phyloP scores from a whole-genome alignment of 2,888 invertebrate genomes.

The Nomada fucata region DNA sequence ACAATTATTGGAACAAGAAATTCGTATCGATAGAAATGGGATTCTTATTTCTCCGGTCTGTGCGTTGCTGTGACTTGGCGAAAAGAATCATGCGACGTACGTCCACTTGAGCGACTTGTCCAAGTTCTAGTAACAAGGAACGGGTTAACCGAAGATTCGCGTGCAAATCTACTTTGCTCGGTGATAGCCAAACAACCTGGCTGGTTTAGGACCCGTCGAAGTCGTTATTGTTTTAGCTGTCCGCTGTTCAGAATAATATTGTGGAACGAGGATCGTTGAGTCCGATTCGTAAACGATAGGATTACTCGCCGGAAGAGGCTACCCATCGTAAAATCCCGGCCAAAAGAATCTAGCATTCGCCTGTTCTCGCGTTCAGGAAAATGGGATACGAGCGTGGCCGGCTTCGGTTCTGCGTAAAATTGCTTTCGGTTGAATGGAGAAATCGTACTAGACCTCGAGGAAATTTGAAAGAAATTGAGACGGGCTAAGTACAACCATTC shows the following conservation, averaged over 20 bases:
- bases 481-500: too few species aligned
- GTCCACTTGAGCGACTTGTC: neutral
- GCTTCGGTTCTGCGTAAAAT: neutral
- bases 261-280: conserved; percentile 17
- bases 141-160: conserved; percentile 1
- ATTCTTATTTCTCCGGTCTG: too few species aligned
- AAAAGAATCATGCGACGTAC: too few species aligned
- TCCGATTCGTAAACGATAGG: conserved; percentile 13
- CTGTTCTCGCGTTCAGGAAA: neutral
- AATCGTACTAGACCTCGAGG: neutral
- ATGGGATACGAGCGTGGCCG: conserved; percentile 16
- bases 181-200: conserved; percentile 1
- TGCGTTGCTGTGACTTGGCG: too few species aligned
- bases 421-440: neutral
- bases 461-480: too few species aligned
- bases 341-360: conserved; percentile 22
- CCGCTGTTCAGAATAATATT: conserved; percentile 38
- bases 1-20: too few species aligned
- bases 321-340: conserved; percentile 30
- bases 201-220: conserved; percentile 15
- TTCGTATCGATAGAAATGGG: too few species aligned
- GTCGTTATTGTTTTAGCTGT: conserved; percentile 38
- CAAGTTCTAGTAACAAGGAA: conserved; percentile 26
- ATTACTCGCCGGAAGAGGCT: conserved; percentile 11
- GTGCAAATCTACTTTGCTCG: conserved; percentile 5